Percentiles rank a stretch among this genome's conserved stretches.
Conservation (phyloP, 1,140 invertebrate species). For the Trichomalopsis sarcophagae region DNA sequence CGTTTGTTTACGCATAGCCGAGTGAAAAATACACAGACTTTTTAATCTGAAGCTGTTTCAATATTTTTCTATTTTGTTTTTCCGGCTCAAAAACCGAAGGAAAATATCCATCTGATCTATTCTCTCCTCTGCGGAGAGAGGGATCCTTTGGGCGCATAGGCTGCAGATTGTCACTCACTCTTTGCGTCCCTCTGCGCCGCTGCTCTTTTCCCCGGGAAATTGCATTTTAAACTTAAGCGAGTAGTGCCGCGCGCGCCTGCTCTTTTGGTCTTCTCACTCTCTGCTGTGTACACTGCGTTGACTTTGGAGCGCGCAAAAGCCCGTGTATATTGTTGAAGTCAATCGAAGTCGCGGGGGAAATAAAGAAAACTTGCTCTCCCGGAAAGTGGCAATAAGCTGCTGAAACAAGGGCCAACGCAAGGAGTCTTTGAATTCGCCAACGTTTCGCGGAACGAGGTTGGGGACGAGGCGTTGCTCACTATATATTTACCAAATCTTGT, state of each 20-base stretch:
- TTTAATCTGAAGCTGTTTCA: too few relatives aligned
- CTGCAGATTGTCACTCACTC: conserved; percentile 42
- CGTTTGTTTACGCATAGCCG: too few relatives aligned
- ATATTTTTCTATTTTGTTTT: too few relatives aligned
- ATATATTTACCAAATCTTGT: background rate
- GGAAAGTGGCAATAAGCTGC: background rate
- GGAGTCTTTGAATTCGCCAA: background rate
- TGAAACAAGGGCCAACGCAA: background rate
- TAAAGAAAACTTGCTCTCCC: background rate
- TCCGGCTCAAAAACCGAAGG: too few relatives aligned
- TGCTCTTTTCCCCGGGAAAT: conserved; percentile 17
- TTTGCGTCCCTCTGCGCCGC: background rate
- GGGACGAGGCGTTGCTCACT: background rate
- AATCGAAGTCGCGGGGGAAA: background rate
- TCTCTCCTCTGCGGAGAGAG: too few relatives aligned
- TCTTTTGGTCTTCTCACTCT: too few relatives aligned
- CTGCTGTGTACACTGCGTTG: too few relatives aligned
- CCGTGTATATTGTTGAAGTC: background rate
- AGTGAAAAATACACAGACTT: too few relatives aligned
- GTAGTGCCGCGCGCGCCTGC: background rate
- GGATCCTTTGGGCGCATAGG: conserved; percentile 18
- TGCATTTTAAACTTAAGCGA: conserved; percentile 46
- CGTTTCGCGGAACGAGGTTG: background rate
- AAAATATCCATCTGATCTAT: too few relatives aligned
- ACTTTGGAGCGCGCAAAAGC: background rate